Evolutionary conservation across 1,140 invertebrate genomes (phyloP), one percentile per base, ranked within the genome.

Genomic region (Callitettix versicolor): DNA sequence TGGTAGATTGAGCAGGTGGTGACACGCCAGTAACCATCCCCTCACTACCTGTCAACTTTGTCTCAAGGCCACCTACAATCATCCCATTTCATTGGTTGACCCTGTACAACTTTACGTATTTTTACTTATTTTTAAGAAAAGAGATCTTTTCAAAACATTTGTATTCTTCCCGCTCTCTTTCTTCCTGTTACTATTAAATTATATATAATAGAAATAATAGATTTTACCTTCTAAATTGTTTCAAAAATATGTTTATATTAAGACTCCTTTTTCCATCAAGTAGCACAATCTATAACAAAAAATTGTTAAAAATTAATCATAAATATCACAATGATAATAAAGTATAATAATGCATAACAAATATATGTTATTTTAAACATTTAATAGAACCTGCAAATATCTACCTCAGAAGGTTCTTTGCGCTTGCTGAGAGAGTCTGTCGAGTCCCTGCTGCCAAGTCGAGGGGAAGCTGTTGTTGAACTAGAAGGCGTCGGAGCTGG

Each of bases 221-320:
- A 30, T 71, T 58, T 67, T 72, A 85, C 86, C 84, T 88, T 72
- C 88, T 74, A 68, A 97, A 97, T 71, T 98, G 94, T 71, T 96
- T 97, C n/a, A 98, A 75, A 71, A 98, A 98, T 59, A 98, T 98
- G 69, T 97, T 98, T 1, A 98, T 89, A 65, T 96, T 98, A 33
- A 98, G 73, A 68, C 92, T 97, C 60, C 93, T 73, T 70, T 97
- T 98, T n/a, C 90, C 88, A 69, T 95, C 91, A 36, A 96, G 70
- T 36, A 96, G 72, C 14, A 82, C 86, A 58, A 95, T 91, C 79
- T 89, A 73, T n/a, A 76, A 73, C 12, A 48, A 48, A 48, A 12
- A 46, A 46, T 46, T 3, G 4, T 3, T 46, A 22, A 46, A 17
- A 43, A 9, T 43, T 7, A 17, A 9, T n/a, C 7, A 9, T n/a